Conservation (phyloP, 2,888 invertebrate species). For the Anthoptus insignis region DNA sequence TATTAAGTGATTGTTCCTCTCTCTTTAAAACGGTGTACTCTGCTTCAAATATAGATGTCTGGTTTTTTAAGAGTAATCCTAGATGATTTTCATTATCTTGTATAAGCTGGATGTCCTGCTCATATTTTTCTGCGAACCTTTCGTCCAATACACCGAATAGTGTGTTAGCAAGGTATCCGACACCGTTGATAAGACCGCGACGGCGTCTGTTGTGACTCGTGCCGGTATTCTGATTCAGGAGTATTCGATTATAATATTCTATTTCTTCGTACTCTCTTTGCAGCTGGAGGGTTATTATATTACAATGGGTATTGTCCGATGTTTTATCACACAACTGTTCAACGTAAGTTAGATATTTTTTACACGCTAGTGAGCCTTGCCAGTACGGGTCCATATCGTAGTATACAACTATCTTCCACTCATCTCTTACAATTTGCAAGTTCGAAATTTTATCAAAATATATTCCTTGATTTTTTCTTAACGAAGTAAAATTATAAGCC, state of each 20-base stretch:
- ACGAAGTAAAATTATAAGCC: background rate
- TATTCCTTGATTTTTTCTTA: conserved; percentile 23
- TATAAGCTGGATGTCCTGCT: conserved; percentile 20
- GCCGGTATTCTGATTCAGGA: conserved; percentile 36
- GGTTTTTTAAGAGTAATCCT: conserved; percentile 13
- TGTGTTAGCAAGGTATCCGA: conserved; percentile 40
- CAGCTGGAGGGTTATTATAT: conserved; percentile 6
- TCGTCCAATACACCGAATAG: conserved; percentile 46
- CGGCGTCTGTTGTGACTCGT: conserved; percentile 19
- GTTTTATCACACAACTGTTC: conserved; percentile 9
- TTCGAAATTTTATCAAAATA: conserved; percentile 29
- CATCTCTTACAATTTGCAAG: conserved; percentile 23
- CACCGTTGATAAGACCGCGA: conserved; percentile 44
- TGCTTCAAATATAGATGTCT: conserved; percentile 22
- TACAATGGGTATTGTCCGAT: conserved; percentile 8
- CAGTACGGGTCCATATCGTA: conserved; percentile 34
- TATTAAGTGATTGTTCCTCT: conserved; percentile 18
- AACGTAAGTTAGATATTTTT: background rate
- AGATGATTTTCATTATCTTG: conserved; percentile 28
- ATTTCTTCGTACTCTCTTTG: conserved; percentile 4
- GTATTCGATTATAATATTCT: conserved; percentile 29
- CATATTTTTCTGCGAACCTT: conserved; percentile 43
- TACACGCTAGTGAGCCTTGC: conserved; percentile 16
- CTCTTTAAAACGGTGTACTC: conserved; percentile 17
- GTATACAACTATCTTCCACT: conserved; percentile 32